Base-by-base conservation (phyloP, 2,113 vertebrate species). In the Xerus inauris region DNA sequence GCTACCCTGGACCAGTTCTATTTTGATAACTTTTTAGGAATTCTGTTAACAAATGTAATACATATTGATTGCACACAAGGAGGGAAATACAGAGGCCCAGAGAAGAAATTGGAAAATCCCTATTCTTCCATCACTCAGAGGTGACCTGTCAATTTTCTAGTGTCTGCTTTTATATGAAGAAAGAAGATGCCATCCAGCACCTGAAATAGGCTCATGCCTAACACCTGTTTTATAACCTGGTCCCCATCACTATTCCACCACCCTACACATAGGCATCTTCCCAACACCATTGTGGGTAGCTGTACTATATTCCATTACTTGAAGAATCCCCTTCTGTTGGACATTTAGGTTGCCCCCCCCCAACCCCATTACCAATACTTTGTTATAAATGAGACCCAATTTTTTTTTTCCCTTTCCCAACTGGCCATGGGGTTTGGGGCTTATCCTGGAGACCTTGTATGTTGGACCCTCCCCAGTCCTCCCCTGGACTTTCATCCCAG, bases 131-230 rank as follows among this genome's bases (percentile, higher is more conserved):
- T n/a, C 38, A 54, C 16, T 80, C 38, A 0, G 40, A 77, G 54
- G 64, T 28, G n/a, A 64, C 73, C 51, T 1, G 4, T 72, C 57
- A 14, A 7, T 19, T 2, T 26, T 22, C 4, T 17, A 51, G 87
- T 32, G 49, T 87, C 32, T 64, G 14, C 65, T 54, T 72, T 9
- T 51, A 45, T 3, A 0, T 2, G 17, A 22, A 54, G 83, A 35
- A 30, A 19, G 32, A 4, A 6, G 0, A 47, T 0, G 6, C 8
- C 0, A 11, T 19, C 28, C 0, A 26, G 62, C 45, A 26, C 26
- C 49, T 1, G 2, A 35, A 7, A 6, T 1, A 1, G 24, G 6
- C 17, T 16, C 14, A 2, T 2, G 2, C 20, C 2, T 1, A 2
- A 6, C 0, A 1, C 6, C 4, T 28, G 1, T 0, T 51, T 17